Evolutionary conservation across 2,797 vertebrate species (phyloP).

Genomic region (Acipenser ruthenus): DNA sequence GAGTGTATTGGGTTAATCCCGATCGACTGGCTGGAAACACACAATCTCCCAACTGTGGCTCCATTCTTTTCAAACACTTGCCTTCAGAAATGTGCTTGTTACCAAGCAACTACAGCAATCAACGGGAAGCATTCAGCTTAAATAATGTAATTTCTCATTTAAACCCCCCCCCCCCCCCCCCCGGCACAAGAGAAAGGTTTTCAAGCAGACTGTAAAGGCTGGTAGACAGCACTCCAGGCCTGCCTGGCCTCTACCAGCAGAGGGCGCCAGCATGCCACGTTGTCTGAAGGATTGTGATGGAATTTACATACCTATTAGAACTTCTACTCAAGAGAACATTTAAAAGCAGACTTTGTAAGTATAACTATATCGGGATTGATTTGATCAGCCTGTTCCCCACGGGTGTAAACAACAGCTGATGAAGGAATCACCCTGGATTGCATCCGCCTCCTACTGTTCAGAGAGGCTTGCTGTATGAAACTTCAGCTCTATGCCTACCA

Average conservation of each 20-base stretch:
- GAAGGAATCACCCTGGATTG: no score
- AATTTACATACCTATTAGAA: no score
- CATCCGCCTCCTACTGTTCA: no score
- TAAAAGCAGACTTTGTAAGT: no score
- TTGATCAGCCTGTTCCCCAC: no score
- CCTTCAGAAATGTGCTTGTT: slow-evolving; percentile 16
- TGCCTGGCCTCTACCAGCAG: background rate
- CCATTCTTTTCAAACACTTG: slow-evolving; percentile 10
- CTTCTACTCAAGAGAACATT: no score
- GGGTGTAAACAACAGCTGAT: no score
- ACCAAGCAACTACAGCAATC: slow-evolving; percentile 24
- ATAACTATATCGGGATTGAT: no score
- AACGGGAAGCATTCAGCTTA: slow-evolving; percentile 9
- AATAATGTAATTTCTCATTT: slow-evolving; percentile 37
- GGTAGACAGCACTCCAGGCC: background rate
- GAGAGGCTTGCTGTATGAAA: no score
- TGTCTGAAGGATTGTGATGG: background rate
- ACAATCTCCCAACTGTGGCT: slow-evolving; percentile 12
- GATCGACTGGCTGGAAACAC: no score
- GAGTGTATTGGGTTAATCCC: no score
- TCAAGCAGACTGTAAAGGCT: slow-evolving; percentile 4
- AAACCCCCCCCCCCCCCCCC: background rate
- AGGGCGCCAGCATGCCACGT: background rate
- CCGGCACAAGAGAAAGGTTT: background rate
- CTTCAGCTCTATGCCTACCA: no score